Conservation (phyloP, 2,797 vertebrate species). For the Poecilia picta region DNA sequence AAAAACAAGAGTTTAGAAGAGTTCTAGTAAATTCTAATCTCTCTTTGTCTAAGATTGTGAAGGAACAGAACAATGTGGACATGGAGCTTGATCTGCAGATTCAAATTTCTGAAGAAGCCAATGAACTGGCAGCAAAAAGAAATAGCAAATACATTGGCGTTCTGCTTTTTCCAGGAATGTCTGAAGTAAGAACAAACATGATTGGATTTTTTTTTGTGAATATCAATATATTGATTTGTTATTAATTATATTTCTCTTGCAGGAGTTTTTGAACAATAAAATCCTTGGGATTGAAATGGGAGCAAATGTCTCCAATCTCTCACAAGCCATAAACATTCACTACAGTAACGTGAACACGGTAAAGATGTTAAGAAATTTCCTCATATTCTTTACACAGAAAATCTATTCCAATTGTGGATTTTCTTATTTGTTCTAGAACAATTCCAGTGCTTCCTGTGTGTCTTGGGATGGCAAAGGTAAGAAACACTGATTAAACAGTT, state of each 20-base stretch:
- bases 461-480: slow-evolving; percentile 57
- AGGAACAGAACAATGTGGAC: fast-evolving
- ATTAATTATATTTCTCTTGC: background rate
- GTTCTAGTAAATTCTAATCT: background rate
- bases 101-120: slow-evolving; percentile 38
- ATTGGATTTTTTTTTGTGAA: background rate
- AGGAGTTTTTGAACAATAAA: slow-evolving; percentile 47
- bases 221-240: background rate
- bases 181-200: slow-evolving; percentile 25
- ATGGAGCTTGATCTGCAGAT: fast-evolving
- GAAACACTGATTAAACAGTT: background rate
- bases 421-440: slow-evolving; percentile 10
- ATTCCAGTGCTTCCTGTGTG: slow-evolving; percentile 20
- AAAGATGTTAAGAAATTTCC: slow-evolving; percentile 4
- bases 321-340: slow-evolving; percentile 32
- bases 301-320: slow-evolving; percentile 43
- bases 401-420: background rate
- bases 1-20: background rate
- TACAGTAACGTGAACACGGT: slow-evolving; percentile 40
- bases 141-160: slow-evolving; percentile 24
- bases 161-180: slow-evolving; percentile 33
- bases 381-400: background rate
- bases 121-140: background rate
- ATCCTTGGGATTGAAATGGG: slow-evolving; percentile 54
- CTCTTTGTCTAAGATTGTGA: slow-evolving; percentile 1